Base-by-base conservation (phyloP, 1,140 invertebrate genomes). In the Muscidifurax raptorellus region DNA sequence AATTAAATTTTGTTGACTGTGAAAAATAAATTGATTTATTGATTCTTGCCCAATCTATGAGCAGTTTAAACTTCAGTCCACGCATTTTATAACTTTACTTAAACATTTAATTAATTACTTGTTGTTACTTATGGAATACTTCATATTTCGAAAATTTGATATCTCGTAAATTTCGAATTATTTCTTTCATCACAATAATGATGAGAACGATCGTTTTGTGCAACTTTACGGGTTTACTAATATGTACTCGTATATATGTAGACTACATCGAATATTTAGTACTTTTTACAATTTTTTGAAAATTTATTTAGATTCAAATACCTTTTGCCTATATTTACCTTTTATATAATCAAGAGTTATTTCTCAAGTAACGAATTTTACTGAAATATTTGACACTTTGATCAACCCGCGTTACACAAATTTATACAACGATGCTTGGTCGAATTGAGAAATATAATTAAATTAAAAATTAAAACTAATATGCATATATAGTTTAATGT, bases 91-190 rank as follows among this genome's bases (percentile, higher is more conserved):
- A 69, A 69, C 66, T 69, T 40, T 76, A 80, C 64, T 84, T 74
- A 52, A 87, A 72, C 79, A 80, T 77, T n/a, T 66, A 28, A 76
- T 28, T 85, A 81, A 85, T 86, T 87, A 82, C 64, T 85, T 44
- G 67, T 84, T 52, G 64, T 80, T n/a, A 79, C 44, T 40, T 77
- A 80, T 59, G 71, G n/a, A 36, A 80, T 80, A 83, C 30, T 69
- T 30, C 32, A 80, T 40, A 64, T 0, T 74, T 74, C 13, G 18
- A 79, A 64, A 72, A 44, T 66, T 79, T 18, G 66, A 79, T 44
- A 32, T 10, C 25, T 74, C 9, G 44, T 64, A 59, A 72, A 36
- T 64, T 25, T 79, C 28, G 18, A 72, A 72, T 59, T 15, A 40
- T 44, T 52, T 32, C 32, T 44, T 32, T 44, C 59, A 76, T 67